These are phyloP conservation scores for Prunella strophiata DNA, from an alignment of 2,797 vertebrate genomes.

Conservation along the genomic window DNA sequence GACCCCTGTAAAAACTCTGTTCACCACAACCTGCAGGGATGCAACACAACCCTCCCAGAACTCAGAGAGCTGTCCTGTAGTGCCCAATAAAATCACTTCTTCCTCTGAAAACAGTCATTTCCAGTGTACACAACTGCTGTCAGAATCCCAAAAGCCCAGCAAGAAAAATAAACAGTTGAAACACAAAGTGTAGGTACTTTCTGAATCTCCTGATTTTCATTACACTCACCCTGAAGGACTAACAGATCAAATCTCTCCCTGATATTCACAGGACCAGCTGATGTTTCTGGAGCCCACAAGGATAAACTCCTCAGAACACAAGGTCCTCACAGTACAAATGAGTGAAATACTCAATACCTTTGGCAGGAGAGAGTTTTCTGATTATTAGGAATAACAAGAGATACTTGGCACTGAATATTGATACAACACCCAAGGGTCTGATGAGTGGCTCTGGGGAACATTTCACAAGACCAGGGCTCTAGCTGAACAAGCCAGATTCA, in stretches of 20 bases:
- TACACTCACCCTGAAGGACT: not conserved
- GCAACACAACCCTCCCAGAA: not conserved
- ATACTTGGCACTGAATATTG: not conserved
- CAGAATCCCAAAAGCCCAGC: not conserved
- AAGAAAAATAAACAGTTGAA: slow-evolving; percentile 38
- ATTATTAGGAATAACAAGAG: not conserved
- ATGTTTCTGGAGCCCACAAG: slow-evolving; percentile 21
- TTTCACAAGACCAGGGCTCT: not conserved
- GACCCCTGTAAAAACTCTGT: not conserved
- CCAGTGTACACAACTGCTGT: slow-evolving; percentile 27
- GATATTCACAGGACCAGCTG: not conserved
- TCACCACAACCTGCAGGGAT: not conserved
- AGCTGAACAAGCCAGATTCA: not conserved
- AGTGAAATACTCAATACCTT: not conserved
- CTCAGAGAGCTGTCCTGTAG: not conserved
- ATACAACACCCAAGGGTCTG: accelerated
- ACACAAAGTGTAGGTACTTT: not conserved
- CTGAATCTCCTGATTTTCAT: not conserved
- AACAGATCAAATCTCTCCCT: not conserved
- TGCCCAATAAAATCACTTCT: slow-evolving; percentile 12
- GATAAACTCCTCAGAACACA: not conserved
- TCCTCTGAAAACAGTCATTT: slow-evolving; percentile 17
- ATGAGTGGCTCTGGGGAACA: not conserved
- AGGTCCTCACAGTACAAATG: not conserved
- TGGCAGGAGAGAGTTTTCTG: not conserved